phyloP scores from a whole-genome alignment of 2,888 invertebrate genomes.

The Agriopis aurantiaria region DNA sequence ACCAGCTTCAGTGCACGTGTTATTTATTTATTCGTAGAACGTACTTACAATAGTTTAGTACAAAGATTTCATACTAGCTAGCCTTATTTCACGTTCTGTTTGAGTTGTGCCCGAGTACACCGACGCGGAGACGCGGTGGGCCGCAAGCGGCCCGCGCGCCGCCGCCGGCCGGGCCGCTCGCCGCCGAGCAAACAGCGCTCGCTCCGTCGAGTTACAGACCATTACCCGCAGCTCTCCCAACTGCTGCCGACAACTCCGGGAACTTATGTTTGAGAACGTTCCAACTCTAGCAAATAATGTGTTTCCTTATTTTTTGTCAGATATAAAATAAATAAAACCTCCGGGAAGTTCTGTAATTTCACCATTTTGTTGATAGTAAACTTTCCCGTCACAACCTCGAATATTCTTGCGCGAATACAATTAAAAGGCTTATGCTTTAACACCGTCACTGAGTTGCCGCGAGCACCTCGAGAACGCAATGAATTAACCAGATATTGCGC shows the following conservation, averaged over 20 bases:
- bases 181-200: slow-evolving; percentile 5
- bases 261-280: background rate
- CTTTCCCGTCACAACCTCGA: background rate
- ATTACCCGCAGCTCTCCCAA: slow-evolving; percentile 26
- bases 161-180: slow-evolving; percentile 4
- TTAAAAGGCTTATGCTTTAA: slow-evolving; percentile 9
- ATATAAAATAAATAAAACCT: background rate
- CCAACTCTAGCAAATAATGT: background rate
- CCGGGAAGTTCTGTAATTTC: background rate
- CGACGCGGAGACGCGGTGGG: background rate
- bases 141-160: background rate
- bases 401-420: slow-evolving; percentile 1
- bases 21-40: too few relatives aligned
- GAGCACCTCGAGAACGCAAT: slow-evolving; percentile 11
- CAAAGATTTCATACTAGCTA: background rate
- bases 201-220: slow-evolving; percentile 9
- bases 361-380: background rate
- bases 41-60: too few relatives aligned
- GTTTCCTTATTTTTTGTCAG: background rate
- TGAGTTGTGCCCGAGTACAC: slow-evolving; percentile 9
- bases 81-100: slow-evolving; percentile 1
- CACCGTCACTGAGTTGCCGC: slow-evolving; percentile 3
- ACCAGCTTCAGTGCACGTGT: too few relatives aligned
- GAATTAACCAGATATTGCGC: slow-evolving; percentile 19
- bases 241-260: background rate